These are phyloP conservation scores for Antigone vipio DNA, from an alignment of 2,113 vertebrate species.

Conservation along the genomic window DNA sequence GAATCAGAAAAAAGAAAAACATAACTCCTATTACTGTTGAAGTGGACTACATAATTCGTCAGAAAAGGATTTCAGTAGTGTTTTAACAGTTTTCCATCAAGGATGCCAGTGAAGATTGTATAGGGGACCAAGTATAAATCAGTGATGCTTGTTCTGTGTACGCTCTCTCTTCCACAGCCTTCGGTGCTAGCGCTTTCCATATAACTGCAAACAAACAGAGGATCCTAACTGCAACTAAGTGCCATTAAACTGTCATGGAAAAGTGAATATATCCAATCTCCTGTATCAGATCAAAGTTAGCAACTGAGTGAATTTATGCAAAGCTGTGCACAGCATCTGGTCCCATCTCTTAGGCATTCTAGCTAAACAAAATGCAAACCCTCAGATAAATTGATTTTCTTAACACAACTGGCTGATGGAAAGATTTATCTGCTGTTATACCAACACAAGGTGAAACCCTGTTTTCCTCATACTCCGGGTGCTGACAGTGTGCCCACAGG, in stretches of 20 bases:
- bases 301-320: background rate
- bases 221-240: background rate
- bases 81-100: background rate
- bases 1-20: background rate
- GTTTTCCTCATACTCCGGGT: background rate
- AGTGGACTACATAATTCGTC: background rate
- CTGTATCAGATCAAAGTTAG: background rate
- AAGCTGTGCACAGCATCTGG: background rate
- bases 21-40: background rate
- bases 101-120: background rate
- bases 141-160: background rate
- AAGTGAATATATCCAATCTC: background rate
- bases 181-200: background rate
- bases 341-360: background rate
- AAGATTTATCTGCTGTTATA: background rate
- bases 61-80: background rate
- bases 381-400: background rate
- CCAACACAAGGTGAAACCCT: background rate
- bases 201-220: background rate
- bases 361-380: background rate
- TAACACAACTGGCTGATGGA: background rate
- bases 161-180: background rate
- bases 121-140: background rate
- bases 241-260: background rate
- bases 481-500: background rate